Evolutionary conservation across 2,797 vertebrate genomes (phyloP), one percentile per base, ranked within the genome.

Genomic region (Pipistrellus kuhlii): DNA sequence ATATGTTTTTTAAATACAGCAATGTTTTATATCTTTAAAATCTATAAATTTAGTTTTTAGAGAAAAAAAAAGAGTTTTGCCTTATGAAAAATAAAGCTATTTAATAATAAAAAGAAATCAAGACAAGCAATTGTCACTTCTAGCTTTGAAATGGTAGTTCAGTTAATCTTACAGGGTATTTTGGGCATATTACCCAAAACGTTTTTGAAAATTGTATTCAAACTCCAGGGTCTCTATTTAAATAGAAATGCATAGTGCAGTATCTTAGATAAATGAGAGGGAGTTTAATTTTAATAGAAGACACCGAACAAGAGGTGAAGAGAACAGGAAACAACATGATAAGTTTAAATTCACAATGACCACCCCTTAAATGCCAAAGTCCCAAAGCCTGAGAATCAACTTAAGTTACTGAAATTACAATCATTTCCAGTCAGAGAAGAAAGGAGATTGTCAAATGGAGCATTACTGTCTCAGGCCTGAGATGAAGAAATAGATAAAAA

Each of bases 41-140:
- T 66, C 59, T 57, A 69, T 78, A 46, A 32, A 59, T 38, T 78
- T 62, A 41, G 23, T 17, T 62, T 72, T 77, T 7, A 68, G 25
- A 91, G 62, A 89, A 27, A 27, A 64, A 64, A 23, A 68, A 77
- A 17, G 6, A 76, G 85, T 95, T 91, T 91, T 88, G 23, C 12
- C 38, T 14, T 71, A 66, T 35, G 8, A 77, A 57, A 46, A 88
- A 92, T 71, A 76, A 94, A 93, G 38, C 20, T 81, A n/a, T n/a
- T n/a, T n/a, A n/a, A n/a, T n/a, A 77, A 48, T 64, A 83, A 69
- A 62, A 78, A 85, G 6, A 12, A 53, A 68, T 55, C 9, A 66
- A 92, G n/a, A 46, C 8, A 94, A 30, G 27, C 14, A 55, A 32
- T 25, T 72, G 15, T 92, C 11, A 71, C 66, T 94, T 90, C 87